Base-by-base conservation (phyloP, 2,888 invertebrate species). In the Fragum fragum region DNA sequence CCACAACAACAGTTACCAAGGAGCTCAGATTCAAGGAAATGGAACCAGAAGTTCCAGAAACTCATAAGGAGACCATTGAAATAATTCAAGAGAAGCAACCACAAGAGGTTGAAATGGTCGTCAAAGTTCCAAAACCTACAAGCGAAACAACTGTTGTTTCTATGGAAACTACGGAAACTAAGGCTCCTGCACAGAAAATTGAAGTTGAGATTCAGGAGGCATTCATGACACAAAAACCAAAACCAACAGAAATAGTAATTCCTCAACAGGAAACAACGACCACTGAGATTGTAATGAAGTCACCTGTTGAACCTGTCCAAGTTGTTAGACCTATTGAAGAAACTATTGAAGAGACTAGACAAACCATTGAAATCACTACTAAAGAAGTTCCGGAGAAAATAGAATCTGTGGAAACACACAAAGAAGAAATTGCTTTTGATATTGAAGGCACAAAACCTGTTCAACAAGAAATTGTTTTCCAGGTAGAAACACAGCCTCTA, bases 31-130 rank as follows among this genome's bases (percentile, higher is more conserved):
- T 88, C 28, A 79, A 86, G 23, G 90, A 90, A n/a, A 59, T 89
- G 11, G 85, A 80, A 71, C 72, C 72, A 1, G 83, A 74, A 59
- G 66, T 87, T 21, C 82, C 83, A 36, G 89, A 91, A 70, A 82
- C 79, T 9, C 92, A 92, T 66, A 92, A 88, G 70, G 92, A 92
- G 73, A 93, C 93, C 1, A 91, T 92, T 52, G 92, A 93, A 79
- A 92, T 93, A n/a, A 83, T 89, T 6, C 89, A 86, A 28, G 90
- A 90, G 23, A 32, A 86, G 55, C 81, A 87, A 36, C 91, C 91
- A 29, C 83, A 91, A 69, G 88, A 90, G 55, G 85, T 92, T 7
- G 81, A 87, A 70, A 76, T 91, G 47, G 73, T 87, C 29, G 78
- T 91, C 18, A 82, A 85, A 18, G 76, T 89, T 18, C 88, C 90